Evolutionary conservation across 2,113 vertebrate genomes (phyloP), one percentile per base, ranked within the genome.

Genomic region (Euleptes europaea): DNA sequence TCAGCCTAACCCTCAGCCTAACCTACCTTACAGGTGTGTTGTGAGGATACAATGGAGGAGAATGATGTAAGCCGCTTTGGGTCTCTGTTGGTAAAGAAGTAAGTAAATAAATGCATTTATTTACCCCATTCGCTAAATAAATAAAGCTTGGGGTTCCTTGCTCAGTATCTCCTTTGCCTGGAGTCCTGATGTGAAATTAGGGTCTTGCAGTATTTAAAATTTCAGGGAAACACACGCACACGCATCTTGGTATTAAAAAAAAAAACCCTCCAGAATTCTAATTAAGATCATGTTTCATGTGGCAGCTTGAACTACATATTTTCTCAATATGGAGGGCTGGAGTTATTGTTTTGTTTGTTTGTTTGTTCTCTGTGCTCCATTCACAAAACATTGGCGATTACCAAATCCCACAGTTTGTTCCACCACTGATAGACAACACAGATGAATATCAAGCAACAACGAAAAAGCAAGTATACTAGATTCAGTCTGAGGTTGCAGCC

Each of bases 201-300:
- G 90, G 89, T 91, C 78, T 65, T 92, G 54, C 82, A 91, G 49
- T 38, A 79, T 78, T 77, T 90, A 63, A 69, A 65, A 82, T 90
- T 90, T 86, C 35, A 47, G 82, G 78, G 65, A 21, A 66, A 21
- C 0, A 1, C 2, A 49, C 9, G 31, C 54, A 73, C 14, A 49
- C 11, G 49, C 8, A 2, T 14, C 2, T 14, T 17, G 3, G 2
- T 54, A 3, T 54, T 54, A 54, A 54, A 15, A 54, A 15, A 54
- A 54, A 11, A n/a, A n/a, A n/a, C n/a, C n/a, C n/a, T 47, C 21
- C 40, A 42, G 38, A 73, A 15, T 49, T 83, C 2, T 89, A 94
- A 94, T 90, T 92, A 92, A 94, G 89, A 87, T 89, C 80, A 80
- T 21, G 83, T 35, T 94, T 90, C 15, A 70, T 85, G 88, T 92